Percentiles rank a stretch among this genome's conserved stretches.
Conservation (phyloP, 1,140 invertebrate genomes). For the Scaptomyza montana region DNA sequence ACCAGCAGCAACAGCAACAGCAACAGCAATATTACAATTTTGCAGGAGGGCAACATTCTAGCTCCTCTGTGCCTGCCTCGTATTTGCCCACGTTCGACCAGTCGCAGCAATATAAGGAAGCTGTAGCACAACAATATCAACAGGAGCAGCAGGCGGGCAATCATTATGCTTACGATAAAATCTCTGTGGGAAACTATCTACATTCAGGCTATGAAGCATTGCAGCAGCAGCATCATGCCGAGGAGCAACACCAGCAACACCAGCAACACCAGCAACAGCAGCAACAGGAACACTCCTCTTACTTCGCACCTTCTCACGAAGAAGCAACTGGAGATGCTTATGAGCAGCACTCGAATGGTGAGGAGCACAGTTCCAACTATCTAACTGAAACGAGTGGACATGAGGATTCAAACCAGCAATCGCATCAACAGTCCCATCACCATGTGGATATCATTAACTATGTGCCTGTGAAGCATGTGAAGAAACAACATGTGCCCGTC, state of each 20-base stretch:
- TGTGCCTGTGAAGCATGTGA: constrained; percentile 87
- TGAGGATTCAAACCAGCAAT: constrained; percentile 27
- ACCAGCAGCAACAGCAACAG: constrained; percentile 32
- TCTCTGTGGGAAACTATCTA: constrained; percentile 28
- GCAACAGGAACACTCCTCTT: constrained; percentile 51
- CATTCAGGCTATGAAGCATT: constrained; percentile 56
- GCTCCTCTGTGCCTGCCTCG: neutral
- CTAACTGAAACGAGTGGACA: constrained; percentile 53
- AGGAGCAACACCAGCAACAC: constrained; percentile 48
- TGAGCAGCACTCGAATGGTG: constrained; percentile 60
- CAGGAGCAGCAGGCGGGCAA: constrained; percentile 49
- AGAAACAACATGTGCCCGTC: constrained; percentile 88
- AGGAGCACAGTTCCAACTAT: constrained; percentile 58
- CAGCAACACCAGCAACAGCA: constrained; percentile 46
- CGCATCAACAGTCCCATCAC: constrained; percentile 81
- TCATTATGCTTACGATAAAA: constrained; percentile 71
- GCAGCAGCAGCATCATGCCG: constrained; percentile 46
- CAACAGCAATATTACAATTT: constrained; percentile 67
- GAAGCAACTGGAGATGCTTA: constrained; percentile 45
- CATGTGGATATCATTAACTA: constrained; percentile 89
- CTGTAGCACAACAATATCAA: constrained; percentile 10
- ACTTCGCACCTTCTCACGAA: constrained; percentile 36
- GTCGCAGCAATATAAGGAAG: constrained; percentile 12
- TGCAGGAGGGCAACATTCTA: constrained; percentile 35
- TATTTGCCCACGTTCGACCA: constrained; percentile 26